phyloP scores from a whole-genome alignment of 1,140 invertebrate species.

The Globodera ellingtonae region DNA sequence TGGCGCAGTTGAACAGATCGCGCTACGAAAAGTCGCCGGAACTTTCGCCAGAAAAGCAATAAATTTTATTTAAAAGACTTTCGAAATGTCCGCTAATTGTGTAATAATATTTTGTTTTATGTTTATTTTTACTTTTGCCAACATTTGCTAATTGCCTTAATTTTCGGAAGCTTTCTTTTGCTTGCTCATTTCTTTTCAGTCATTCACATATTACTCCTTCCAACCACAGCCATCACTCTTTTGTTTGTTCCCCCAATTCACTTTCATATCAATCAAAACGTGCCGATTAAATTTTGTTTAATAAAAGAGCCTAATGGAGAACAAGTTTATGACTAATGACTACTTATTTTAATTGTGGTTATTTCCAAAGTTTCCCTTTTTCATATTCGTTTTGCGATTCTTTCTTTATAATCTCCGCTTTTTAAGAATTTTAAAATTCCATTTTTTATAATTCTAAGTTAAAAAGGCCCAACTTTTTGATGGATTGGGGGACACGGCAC shows the following conservation, averaged over 20 bases:
- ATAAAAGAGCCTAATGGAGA: too few species aligned
- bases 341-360: too few species aligned
- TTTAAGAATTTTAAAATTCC: too few species aligned
- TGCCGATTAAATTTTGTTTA: neutral
- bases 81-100: neutral
- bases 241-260: neutral
- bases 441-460: neutral
- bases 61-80: neutral
- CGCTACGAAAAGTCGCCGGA: constrained; percentile 66
- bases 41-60: constrained; percentile 28
- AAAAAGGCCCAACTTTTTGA: neutral
- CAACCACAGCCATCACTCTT: neutral
- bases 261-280: neutral
- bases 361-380: too few species aligned
- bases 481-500: too few species aligned
- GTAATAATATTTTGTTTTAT: neutral
- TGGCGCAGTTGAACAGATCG: constrained; percentile 72
- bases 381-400: too few species aligned
- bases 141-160: neutral
- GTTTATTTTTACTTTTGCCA: neutral
- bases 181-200: neutral
- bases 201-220: too few species aligned
- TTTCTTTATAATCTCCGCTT: too few species aligned
- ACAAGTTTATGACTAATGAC: too few species aligned
- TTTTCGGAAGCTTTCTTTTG: constrained; percentile 7